Evolutionary conservation across 2,797 vertebrate species (phyloP), one percentile per base, ranked within the genome.

Genomic region (Ctenopoma kingsleyae): DNA sequence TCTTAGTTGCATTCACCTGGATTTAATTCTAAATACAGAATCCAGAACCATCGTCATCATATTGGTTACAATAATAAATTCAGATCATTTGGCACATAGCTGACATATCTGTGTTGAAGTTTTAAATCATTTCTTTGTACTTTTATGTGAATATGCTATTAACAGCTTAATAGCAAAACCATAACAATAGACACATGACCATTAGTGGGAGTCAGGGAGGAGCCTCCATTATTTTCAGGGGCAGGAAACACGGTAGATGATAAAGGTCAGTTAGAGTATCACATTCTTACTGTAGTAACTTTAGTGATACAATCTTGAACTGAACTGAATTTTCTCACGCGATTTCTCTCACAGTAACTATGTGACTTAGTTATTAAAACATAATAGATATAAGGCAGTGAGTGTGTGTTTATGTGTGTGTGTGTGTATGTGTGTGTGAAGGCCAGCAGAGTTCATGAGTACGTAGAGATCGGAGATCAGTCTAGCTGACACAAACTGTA

Each of bases 401-500:
- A 50, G 13, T 59, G 70, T 32, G 32, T 32, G 32, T 32, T 7
- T 32, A 3, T 32, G 32, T 32, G 32, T 32, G 32, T 32, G 32
- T 3, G 8, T 32, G 32, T 32, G 32, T 32, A 8, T 36, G 35
- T 36, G 35, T 36, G 10, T 36, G 35, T 36, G 10, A 12, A 36
- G 44, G 65, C 27, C 47, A 51, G 40, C 35, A 47, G 54, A 66
- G 71, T 71, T 67, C 49, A 76, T 5, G 9, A 35, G 75, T 64
- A 67, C 56, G 13, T 57, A 64, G 51, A 70, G 69, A 73, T 70
- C 65, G 70, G 72, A 80, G 78, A 83, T 85, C 74, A 75, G 79
- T 55, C 80, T 58, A 51, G 78, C 84, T 85, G 86, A 89, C 79
- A 87, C 81, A 87, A 78, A 87, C 66, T 67, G 77, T 63, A 51